Evolutionary conservation across 1,140 invertebrate species (phyloP).

Genomic region (Andricus grossulariae): DNA sequence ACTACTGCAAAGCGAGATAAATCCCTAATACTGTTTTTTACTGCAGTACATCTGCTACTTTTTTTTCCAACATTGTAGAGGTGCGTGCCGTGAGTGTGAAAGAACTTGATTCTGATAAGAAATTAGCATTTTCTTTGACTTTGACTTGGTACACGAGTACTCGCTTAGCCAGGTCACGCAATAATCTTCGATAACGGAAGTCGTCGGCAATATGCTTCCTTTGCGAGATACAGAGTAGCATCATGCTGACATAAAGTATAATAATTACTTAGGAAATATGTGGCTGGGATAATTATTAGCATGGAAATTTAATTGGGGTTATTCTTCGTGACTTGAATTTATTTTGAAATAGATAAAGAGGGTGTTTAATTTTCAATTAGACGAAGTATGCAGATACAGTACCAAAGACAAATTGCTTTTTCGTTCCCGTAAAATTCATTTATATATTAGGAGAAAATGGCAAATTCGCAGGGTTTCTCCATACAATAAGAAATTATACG

Average conservation of each 20-base stretch:
- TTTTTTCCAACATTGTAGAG: constrained; percentile 3
- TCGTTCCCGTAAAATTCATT: too few relatives aligned
- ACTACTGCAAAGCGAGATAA: constrained; percentile 2
- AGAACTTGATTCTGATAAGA: background rate
- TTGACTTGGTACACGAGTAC: background rate
- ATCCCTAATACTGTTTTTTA: background rate
- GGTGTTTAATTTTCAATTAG: constrained; percentile 17
- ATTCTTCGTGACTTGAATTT: background rate
- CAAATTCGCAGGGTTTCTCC: too few relatives aligned
- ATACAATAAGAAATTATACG: background rate
- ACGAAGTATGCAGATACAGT: background rate
- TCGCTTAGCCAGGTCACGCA: constrained; percentile 18
- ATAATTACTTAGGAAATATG: constrained; percentile 4
- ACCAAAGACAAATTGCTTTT: too few relatives aligned
- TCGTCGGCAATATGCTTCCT: background rate
- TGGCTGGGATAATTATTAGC: background rate
- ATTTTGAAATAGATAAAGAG: background rate
- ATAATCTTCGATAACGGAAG: constrained; percentile 12
- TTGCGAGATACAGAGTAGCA: background rate
- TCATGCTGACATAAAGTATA: background rate
- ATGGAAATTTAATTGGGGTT: background rate
- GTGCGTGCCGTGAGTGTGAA: constrained; percentile 14
- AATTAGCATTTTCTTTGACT: constrained; percentile 13
- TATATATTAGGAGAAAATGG: too few relatives aligned
- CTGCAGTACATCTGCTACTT: constrained; percentile 8